Evolutionary conservation across 2,797 vertebrate genomes (phyloP).

Genomic region (Macrochelys suwanniensis): DNA sequence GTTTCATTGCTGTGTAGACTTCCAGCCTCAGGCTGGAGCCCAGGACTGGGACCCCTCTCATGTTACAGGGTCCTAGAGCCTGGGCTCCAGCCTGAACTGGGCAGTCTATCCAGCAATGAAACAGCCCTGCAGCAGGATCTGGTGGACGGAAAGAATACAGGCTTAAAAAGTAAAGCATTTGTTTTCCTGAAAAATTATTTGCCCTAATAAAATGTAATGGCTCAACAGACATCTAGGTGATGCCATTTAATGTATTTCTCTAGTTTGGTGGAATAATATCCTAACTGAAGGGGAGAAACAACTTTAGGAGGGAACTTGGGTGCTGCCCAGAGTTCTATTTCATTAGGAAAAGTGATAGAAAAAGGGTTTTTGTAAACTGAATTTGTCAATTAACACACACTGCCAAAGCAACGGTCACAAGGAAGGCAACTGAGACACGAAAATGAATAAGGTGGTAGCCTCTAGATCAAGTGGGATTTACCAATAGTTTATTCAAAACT

Average conservation of each 20-base stretch:
- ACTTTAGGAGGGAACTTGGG: not conserved
- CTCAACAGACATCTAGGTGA: accelerated
- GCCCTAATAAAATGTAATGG: not conserved
- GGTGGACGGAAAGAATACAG: not conserved
- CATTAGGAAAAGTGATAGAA: not conserved
- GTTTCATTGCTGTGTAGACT: no score
- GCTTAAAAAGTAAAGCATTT: not conserved
- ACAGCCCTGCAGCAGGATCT: not conserved
- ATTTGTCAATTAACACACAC: not conserved
- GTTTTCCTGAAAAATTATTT: not conserved
- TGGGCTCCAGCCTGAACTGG: no score
- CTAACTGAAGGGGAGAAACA: not conserved
- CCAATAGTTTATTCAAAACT: no score
- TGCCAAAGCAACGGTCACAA: no score
- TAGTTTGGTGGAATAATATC: accelerated
- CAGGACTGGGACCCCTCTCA: no score
- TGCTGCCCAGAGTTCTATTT: not conserved
- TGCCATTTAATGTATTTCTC: no score
- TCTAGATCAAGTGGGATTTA: no score
- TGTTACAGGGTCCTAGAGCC: no score
- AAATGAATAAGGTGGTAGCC: no score
- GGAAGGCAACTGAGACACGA: no score
- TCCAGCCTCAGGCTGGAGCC: no score
- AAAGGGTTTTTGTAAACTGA: not conserved
- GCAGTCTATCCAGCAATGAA: no score